Conservation (phyloP, 1,140 invertebrate genomes). For the Bombyx mori region ASM3026992v2 NC_085119.1:2453001-2453500, state of each 20-base stretch:
- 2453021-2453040: constrained; percentile 5
- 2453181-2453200: constrained; percentile 97
- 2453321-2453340: constrained; percentile 6
- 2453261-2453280: constrained; percentile 26
- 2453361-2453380: too few species aligned
- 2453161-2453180: constrained; percentile 97
- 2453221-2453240: constrained; percentile 92
- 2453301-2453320: constrained; percentile 10
- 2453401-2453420: too few species aligned
- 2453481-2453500: too few species aligned
- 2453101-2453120: constrained; percentile 99
- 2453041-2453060: constrained; percentile 85
- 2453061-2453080: constrained; percentile 99
- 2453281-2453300: constrained; percentile 23
- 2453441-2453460: too few species aligned
- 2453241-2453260: constrained; percentile 50
- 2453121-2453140: constrained; percentile 99
- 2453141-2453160: constrained; percentile 99
- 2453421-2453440: too few species aligned
- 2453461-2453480: too few species aligned
- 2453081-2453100: constrained; percentile 97
- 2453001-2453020: constrained; percentile 55
- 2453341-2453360: neutral
- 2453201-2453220: constrained; percentile 98
- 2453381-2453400: too few species aligned